A percentile compares a stretch with the other conserved stretches of the same genome.
Evolutionary conservation across 2,113 vertebrate genomes (phyloP).

Genomic region (Callocephalon fimbriatum): DNA sequence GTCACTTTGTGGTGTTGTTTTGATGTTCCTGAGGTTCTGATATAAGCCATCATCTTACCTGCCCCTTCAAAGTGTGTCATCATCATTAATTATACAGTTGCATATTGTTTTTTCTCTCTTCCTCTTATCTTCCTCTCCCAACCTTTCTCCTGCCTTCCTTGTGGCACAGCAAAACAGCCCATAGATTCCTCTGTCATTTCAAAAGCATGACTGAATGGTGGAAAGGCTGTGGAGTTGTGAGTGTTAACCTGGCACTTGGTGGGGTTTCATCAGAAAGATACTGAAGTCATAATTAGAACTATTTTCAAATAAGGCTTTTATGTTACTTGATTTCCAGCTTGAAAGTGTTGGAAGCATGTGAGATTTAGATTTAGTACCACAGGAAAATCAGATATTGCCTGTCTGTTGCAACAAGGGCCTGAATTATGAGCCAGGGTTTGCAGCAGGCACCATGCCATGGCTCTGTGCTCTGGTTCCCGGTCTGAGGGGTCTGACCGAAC

Average conservation of each 20-base stretch:
- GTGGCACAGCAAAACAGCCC: background rate
- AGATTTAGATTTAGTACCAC: background rate
- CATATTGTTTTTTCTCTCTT: background rate
- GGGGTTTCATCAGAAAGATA: background rate
- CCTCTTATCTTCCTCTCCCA: background rate
- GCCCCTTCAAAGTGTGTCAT: background rate
- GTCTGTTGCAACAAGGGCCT: background rate
- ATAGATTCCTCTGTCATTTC: background rate
- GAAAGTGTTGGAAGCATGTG: background rate
- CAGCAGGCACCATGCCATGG: background rate
- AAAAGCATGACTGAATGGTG: fast-evolving
- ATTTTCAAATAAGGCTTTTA: background rate
- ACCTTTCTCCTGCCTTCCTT: background rate
- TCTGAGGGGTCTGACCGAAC: background rate
- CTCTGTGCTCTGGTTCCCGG: background rate
- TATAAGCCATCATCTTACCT: background rate
- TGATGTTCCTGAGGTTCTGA: conserved; percentile 1
- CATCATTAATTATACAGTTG: background rate
- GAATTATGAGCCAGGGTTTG: background rate
- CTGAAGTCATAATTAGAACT: background rate
- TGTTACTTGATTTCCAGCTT: background rate
- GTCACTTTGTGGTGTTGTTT: background rate
- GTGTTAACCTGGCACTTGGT: background rate
- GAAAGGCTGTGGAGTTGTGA: background rate
- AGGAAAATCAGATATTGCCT: background rate